Conservation (phyloP, 2,797 vertebrate genomes). For the Taenioides sp. region DNA sequence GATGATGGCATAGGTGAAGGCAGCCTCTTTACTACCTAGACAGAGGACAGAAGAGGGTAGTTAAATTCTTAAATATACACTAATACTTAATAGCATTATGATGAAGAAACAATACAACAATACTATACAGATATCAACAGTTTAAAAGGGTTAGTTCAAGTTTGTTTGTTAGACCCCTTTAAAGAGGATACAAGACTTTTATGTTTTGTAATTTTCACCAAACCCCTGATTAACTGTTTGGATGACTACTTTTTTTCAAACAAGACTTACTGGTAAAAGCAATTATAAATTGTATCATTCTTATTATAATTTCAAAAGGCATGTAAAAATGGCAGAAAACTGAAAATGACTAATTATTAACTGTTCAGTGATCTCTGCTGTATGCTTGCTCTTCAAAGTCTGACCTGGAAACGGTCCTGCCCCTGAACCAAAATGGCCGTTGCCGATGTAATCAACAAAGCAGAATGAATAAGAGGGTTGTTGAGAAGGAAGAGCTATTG, state of each 20-base stretch:
- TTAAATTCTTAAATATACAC: neutral
- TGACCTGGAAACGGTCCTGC: conserved; percentile 72
- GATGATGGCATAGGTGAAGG: conserved; percentile 95
- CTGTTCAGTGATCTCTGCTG: conserved; percentile 53
- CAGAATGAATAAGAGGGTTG: conserved; percentile 73
- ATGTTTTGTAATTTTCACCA: too few species aligned
- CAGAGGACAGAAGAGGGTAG: conserved; percentile 1
- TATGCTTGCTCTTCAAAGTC: conserved; percentile 63
- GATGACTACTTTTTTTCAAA: neutral
- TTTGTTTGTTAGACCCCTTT: too few species aligned
- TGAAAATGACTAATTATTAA: conserved; percentile 58
- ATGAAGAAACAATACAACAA: neutral
- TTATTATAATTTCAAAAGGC: conserved; percentile 12
- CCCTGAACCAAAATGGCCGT: conserved; percentile 69
- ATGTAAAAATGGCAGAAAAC: conserved; percentile 13
- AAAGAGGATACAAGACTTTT: too few species aligned
- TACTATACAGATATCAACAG: too few species aligned
- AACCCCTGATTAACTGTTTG: too few species aligned
- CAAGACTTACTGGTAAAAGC: conserved; percentile 10
- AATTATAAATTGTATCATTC: neutral
- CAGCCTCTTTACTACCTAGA: conserved; percentile 93
- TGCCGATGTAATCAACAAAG: conserved; percentile 65
- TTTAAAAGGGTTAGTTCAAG: neutral
- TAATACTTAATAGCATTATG: neutral
- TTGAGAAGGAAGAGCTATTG: conserved; percentile 68